A percentile compares a stretch with the other conserved stretches of the same genome.
Evolutionary conservation across 2,888 invertebrate species (phyloP).

Genomic region (Petrolisthes cinctipes): DNA sequence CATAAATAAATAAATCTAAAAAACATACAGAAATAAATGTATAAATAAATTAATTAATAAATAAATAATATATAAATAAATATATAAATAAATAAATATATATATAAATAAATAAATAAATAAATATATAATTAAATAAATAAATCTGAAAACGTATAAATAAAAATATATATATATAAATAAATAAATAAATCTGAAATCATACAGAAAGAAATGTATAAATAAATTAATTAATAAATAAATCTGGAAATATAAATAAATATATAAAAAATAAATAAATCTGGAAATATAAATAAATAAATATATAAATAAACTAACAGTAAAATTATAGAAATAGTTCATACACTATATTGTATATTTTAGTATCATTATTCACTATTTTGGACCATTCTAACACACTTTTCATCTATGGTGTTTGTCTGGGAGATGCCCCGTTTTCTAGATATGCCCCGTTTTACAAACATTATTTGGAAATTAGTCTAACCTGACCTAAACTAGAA

Average conservation of each 20-base stretch:
- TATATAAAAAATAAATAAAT: constrained; percentile 24
- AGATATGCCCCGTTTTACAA: no score
- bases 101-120: constrained; percentile 3
- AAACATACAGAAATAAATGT: neutral
- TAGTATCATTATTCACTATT: no score
- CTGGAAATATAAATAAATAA: no score
- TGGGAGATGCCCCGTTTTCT: no score
- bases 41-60: no score
- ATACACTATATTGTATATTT: neutral
- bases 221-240: no score
- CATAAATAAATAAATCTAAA: neutral
- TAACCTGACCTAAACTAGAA: no score
- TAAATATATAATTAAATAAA: constrained; percentile 33
- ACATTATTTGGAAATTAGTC: no score
- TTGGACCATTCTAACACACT: no score
- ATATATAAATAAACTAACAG: no score
- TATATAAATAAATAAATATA: neutral
- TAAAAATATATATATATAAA: constrained; percentile 23
- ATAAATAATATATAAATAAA: constrained; percentile 6
- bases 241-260: constrained; percentile 17
- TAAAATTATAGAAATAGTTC: neutral
- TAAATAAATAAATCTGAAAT: constrained; percentile 19
- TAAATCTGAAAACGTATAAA: constrained; percentile 21
- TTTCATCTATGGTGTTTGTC: no score
- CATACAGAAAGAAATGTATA: constrained; percentile 13